These are phyloP conservation scores for Apogon talboti DNA, from an alignment of 2,797 vertebrate genomes.

Conservation along the genomic window DNA sequence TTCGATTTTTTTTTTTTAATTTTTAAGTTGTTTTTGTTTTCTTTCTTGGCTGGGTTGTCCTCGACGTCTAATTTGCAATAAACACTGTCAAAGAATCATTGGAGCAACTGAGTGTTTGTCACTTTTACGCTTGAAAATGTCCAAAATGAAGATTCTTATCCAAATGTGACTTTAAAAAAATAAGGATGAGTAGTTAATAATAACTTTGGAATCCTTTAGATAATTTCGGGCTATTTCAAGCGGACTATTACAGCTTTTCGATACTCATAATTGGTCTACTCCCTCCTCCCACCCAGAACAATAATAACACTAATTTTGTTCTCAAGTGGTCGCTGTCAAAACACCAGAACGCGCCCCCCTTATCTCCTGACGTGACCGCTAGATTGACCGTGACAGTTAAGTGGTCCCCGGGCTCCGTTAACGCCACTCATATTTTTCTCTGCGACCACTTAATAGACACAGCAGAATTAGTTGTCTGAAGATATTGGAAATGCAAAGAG, in stretches of 20 bases:
- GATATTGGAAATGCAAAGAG: slow-evolving; percentile 92
- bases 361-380: slow-evolving; percentile 67
- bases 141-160: neutral
- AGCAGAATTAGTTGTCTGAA: slow-evolving; percentile 92
- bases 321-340: slow-evolving; percentile 75
- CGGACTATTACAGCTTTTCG: slow-evolving; percentile 23
- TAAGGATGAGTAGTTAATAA: neutral
- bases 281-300: slow-evolving; percentile 2
- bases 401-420: slow-evolving; percentile 88
- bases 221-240: slow-evolving; percentile 13
- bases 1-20: slow-evolving; percentile 3
- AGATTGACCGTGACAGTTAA: slow-evolving; percentile 94
- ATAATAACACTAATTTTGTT: slow-evolving; percentile 71
- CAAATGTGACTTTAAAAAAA: slow-evolving; percentile 26
- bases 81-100: slow-evolving; percentile 76
- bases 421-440: slow-evolving; percentile 90
- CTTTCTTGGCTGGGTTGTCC: slow-evolving; percentile 64
- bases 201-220: neutral
- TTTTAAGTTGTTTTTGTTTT: slow-evolving; percentile 18
- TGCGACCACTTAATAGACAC: slow-evolving; percentile 88
- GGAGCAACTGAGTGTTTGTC: slow-evolving; percentile 38
- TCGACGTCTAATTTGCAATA: slow-evolving; percentile 82
- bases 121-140: slow-evolving; percentile 14
- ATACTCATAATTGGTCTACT: slow-evolving; percentile 8
- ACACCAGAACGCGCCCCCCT: slow-evolving; percentile 39